Conservation (phyloP, 2,113 vertebrate genomes). For the Bothrops jararaca region DNA sequence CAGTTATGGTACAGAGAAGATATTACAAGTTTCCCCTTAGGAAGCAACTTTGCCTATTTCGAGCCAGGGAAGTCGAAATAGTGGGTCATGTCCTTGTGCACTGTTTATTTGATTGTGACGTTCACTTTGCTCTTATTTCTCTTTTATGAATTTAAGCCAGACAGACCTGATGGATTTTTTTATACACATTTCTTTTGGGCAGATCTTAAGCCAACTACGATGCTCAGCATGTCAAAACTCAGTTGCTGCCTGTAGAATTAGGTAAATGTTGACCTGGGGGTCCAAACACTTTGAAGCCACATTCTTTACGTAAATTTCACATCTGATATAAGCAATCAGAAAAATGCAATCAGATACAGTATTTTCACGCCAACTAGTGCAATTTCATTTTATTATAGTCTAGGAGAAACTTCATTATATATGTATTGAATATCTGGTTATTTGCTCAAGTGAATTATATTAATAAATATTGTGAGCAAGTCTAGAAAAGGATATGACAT, state of each 20-base stretch:
- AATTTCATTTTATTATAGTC: background rate
- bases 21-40: background rate
- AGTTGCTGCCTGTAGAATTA: background rate
- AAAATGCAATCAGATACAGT: background rate
- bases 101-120: background rate
- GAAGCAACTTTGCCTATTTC: background rate
- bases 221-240: background rate
- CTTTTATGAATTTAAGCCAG: background rate
- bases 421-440: background rate
- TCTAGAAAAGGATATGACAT: background rate
- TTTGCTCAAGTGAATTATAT: background rate
- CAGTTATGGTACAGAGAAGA: background rate
- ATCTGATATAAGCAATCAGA: background rate
- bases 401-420: background rate
- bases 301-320: background rate
- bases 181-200: background rate
- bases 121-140: background rate
- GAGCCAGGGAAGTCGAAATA: background rate
- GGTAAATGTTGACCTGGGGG: background rate
- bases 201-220: background rate
- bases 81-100: background rate
- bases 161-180: background rate
- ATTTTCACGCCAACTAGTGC: background rate
- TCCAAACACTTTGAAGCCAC: background rate
- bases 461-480: background rate